phyloP scores from a whole-genome alignment of 1,140 invertebrate species.

The Armadillidium nasatum region DNA sequence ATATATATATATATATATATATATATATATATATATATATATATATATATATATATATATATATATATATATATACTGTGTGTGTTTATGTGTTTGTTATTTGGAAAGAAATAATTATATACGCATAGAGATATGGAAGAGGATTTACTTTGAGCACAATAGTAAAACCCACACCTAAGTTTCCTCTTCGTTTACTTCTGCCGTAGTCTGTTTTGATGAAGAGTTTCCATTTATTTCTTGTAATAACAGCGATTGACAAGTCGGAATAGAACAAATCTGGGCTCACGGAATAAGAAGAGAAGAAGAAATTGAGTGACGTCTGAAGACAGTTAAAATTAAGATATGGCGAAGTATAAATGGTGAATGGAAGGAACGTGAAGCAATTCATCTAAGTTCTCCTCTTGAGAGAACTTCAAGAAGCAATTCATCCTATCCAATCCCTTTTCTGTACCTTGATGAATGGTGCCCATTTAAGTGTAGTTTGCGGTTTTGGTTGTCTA shows the following conservation, averaged over 20 bases:
- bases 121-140: too few relatives aligned
- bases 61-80: too few relatives aligned
- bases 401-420: background rate
- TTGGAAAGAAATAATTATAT: too few relatives aligned
- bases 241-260: background rate
- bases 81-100: too few relatives aligned
- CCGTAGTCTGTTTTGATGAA: background rate
- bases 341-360: background rate
- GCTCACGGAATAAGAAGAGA: background rate
- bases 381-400: conserved; percentile 3
- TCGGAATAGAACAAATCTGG: background rate
- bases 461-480: background rate
- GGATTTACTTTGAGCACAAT: background rate
- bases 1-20: too few relatives aligned
- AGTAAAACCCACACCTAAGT: background rate
- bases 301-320: background rate
- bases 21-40: too few relatives aligned
- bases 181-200: background rate
- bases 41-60: too few relatives aligned
- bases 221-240: background rate
- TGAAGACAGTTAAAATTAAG: background rate
- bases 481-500: background rate
- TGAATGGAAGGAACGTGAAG: background rate
- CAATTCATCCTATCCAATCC: background rate
- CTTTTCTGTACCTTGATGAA: background rate